Base-by-base conservation (phyloP, 2,888 invertebrate genomes). In the Dicycla oo region DNA sequence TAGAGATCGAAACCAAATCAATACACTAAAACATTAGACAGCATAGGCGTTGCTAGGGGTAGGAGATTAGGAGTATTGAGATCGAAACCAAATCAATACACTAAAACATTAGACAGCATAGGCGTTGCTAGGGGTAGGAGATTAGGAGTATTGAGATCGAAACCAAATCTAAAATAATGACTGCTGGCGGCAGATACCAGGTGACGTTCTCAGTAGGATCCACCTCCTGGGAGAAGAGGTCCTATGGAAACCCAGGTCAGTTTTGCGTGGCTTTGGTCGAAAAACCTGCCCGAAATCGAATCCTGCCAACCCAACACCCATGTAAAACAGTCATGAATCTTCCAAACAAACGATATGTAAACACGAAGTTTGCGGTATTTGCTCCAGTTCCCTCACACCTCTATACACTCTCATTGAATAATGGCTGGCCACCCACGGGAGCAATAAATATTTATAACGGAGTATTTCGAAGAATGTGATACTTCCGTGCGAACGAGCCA, bases 381-480 rank as follows among this genome's bases (percentile, higher is more conserved):
- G 84, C 84, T 86, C 85, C 82, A 86, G 82, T 86, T 87, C 74
- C 77, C 74, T 72, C 70, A 79, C 80, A 88, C 83, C 83, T 86
- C 83, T 66, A 75, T 70, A 82, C 79, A 81, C 77, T 78, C 81
- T 83, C 86, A 89, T 88, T 88, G 89, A 87, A 86, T 87, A 88
- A 90, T 88, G 86, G 73, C 79, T 73, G 90, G 81, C 91, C 91
- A 91, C 91, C 91, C 91, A 90, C 90, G 78, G 83, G 72, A 85
- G 84, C 84, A 89, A 90, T 91, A 90, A 91, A 90, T 90, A 91
- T 91, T 90, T 90, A 89, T 89, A 88, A 87, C 88, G 73, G 83
- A 85, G 86, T 85, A 81, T 86, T 90, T 87, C 90, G 86, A 83
- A 88, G 91, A 90, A 91, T 83, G 81, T 84, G 78, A 88, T 87